Conservation (phyloP, 2,888 invertebrate genomes). For the Prenolepis imparis region DNA sequence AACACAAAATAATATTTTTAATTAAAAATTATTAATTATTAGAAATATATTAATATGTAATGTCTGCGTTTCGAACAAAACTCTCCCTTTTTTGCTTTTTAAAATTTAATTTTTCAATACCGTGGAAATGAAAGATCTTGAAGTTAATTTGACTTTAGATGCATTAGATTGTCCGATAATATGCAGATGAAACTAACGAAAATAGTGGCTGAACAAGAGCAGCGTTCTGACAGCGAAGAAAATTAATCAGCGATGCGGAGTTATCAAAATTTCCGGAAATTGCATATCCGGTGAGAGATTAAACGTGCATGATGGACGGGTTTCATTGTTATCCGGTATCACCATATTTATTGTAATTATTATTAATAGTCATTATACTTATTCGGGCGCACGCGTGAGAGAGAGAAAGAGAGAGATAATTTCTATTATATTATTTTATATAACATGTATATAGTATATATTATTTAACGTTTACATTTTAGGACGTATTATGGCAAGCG, state of each 20-base stretch:
- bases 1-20: neutral
- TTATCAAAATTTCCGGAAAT: conserved; percentile 77
- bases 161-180: neutral
- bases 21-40: conserved; percentile 1
- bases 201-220: conserved; percentile 10
- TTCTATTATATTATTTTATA: neutral
- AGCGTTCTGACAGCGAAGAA: conserved; percentile 11
- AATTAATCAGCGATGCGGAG: conserved; percentile 58
- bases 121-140: neutral
- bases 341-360: conserved; percentile 7
- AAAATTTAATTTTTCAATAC: neutral
- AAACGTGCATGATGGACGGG: neutral
- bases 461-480: neutral
- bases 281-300: conserved; percentile 70
- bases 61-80: neutral
- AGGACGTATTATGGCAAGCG: neutral
- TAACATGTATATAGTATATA: no score
- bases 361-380: neutral
- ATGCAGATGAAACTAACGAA: neutral
- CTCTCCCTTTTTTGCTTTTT: neutral
- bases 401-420: neutral
- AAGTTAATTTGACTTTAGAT: neutral
- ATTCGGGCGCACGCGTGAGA: neutral
- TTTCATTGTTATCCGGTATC: conserved; percentile 12
- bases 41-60: neutral